A percentile compares a stretch with the other conserved stretches of the same genome.
phyloP scores from a whole-genome alignment of 1,140 invertebrate genomes.

The Cheumatopsyche charites region DNA sequence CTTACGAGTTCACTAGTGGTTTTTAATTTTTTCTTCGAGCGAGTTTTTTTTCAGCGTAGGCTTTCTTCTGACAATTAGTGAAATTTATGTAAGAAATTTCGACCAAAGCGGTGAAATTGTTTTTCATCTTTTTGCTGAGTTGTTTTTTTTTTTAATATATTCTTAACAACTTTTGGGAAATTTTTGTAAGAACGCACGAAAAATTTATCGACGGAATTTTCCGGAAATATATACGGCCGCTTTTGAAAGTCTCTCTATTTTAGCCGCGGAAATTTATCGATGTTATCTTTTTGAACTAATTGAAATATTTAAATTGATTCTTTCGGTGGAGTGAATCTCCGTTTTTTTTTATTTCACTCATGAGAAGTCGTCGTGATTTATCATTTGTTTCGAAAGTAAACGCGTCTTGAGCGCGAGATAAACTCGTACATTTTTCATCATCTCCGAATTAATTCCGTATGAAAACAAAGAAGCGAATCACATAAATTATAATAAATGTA shows the following conservation, averaged over 20 bases:
- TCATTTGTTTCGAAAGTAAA: neutral
- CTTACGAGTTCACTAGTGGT: too few species aligned
- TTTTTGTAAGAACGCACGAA: too few species aligned
- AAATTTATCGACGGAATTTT: too few species aligned
- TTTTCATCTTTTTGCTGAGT: slow-evolving; percentile 9
- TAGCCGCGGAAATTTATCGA: neutral
- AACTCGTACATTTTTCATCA: too few species aligned
- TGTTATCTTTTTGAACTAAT: slow-evolving; percentile 11
- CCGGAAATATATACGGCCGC: neutral
- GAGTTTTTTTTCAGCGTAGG: slow-evolving; percentile 16
- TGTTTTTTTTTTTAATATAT: slow-evolving; percentile 1
- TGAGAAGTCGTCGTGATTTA: neutral
- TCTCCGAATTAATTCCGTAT: too few species aligned
- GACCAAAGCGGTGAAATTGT: slow-evolving; percentile 31
- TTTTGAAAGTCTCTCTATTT: slow-evolving; percentile 8
- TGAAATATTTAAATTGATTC: slow-evolving; percentile 13
- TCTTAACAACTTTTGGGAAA: too few species aligned
- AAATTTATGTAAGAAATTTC: slow-evolving; percentile 38
- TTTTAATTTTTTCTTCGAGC: neutral
- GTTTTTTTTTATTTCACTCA: neutral
- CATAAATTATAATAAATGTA: too few species aligned
- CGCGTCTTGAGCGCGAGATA: too few species aligned
- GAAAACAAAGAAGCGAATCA: too few species aligned
- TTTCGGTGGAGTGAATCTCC: neutral
- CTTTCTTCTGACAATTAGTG: slow-evolving; percentile 33